Conservation (phyloP, 2,113 vertebrate species). For the Alligator sinensis region DNA sequence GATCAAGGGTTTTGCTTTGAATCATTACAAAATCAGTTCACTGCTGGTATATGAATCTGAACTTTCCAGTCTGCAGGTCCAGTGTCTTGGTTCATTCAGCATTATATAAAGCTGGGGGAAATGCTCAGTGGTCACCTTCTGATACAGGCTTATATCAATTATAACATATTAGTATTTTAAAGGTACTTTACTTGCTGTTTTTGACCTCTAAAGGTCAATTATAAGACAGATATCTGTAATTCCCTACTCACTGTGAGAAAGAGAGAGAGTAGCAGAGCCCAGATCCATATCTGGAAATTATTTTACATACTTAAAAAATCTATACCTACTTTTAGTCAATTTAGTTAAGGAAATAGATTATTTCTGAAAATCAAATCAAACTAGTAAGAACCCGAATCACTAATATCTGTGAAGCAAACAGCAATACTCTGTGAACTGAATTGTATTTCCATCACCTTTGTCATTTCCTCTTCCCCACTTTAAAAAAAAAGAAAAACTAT, state of each 20-base stretch:
- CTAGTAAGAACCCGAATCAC: background rate
- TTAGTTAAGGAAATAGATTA: slow-evolving; percentile 29
- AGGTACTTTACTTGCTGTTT: background rate
- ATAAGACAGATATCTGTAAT: too few species aligned
- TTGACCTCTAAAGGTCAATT: rapidly evolving
- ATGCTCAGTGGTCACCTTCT: background rate
- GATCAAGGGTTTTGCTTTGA: rapidly evolving
- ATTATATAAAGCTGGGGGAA: background rate
- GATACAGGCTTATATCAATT: rapidly evolving
- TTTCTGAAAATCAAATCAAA: slow-evolving; percentile 28
- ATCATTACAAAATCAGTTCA: rapidly evolving
- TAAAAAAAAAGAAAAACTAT: background rate
- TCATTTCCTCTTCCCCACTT: background rate
- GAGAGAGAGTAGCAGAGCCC: background rate
- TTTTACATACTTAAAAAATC: background rate
- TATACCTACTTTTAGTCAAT: slow-evolving; percentile 21
- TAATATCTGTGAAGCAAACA: background rate
- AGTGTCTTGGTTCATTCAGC: background rate
- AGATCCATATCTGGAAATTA: background rate
- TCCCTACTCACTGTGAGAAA: background rate
- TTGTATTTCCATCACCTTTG: background rate
- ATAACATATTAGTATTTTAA: background rate
- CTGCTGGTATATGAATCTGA: rapidly evolving
- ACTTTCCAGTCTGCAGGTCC: rapidly evolving
- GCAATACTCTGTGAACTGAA: background rate